Conservation (phyloP, 1,140 invertebrate genomes). For the Drosophila teissieri region DNA sequence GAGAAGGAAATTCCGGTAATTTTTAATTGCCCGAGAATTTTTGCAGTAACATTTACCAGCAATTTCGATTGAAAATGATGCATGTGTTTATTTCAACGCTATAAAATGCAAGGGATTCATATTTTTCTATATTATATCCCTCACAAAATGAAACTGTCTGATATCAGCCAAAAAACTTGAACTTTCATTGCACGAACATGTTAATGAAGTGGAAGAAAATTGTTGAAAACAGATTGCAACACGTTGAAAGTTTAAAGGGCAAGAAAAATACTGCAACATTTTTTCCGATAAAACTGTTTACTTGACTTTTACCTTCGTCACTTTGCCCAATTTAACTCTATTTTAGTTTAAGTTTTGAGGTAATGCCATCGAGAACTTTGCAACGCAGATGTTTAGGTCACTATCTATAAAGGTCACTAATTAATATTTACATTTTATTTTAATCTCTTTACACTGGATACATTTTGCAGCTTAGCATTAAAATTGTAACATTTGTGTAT, state of each 20-base stretch:
- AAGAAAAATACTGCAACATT: constrained; percentile 7
- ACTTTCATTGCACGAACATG: constrained; percentile 28
- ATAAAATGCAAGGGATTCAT: neutral
- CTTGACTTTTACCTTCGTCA: neutral
- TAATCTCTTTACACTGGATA: neutral
- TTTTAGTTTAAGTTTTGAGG: no score
- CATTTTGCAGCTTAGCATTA: constrained; percentile 58
- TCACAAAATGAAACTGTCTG: constrained; percentile 1
- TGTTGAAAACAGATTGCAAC: neutral
- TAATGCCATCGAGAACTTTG: constrained; percentile 64
- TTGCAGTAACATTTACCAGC: constrained; percentile 17
- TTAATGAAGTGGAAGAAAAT: neutral
- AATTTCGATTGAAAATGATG: constrained; percentile 13
- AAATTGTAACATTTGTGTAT: constrained; percentile 59
- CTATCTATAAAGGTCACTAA: neutral
- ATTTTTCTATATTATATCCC: neutral
- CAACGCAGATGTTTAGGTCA: constrained; percentile 34
- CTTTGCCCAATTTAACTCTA: neutral
- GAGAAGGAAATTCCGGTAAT: constrained; percentile 18
- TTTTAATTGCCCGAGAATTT: constrained; percentile 32
- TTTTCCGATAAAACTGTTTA: neutral
- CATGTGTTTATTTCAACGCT: constrained; percentile 4
- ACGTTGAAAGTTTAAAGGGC: constrained; percentile 5
- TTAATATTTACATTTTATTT: constrained; percentile 5
- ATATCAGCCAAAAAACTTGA: constrained; percentile 21